Evolutionary conservation across 2,113 vertebrate genomes (phyloP).

Genomic region (Typhlomys cinereus): DNA sequence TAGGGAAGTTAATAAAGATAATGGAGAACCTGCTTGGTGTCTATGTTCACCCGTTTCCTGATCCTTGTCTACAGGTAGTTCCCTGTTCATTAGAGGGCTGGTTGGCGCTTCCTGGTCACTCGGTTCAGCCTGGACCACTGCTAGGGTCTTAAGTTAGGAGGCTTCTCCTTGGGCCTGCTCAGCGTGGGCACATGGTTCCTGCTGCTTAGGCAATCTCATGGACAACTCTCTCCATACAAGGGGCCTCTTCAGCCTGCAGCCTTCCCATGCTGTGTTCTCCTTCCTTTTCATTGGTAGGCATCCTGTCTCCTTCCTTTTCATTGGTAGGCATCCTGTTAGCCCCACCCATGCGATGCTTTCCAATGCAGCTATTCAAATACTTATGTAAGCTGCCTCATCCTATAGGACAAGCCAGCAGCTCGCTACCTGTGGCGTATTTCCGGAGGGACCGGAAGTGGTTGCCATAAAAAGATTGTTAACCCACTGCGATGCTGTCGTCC

Average conservation of each 20-base stretch:
- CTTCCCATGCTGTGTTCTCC: too few relatives aligned
- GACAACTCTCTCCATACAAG: not conserved
- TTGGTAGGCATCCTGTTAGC: not conserved
- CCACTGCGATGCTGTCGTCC: too few relatives aligned
- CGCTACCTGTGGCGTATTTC: not conserved
- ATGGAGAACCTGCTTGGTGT: not conserved
- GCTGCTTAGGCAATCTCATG: not conserved
- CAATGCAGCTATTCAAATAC: not conserved
- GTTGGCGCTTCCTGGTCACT: too few relatives aligned
- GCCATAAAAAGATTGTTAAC: not conserved
- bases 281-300: conserved; percentile 19
- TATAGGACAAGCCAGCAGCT: not conserved
- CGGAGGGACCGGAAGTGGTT: too few relatives aligned
- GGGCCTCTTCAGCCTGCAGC: not conserved
- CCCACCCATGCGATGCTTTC: not conserved
- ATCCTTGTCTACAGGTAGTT: not conserved
- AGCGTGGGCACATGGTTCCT: not conserved
- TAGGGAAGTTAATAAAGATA: not conserved
- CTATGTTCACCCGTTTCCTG: not conserved
- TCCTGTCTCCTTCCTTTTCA: conserved; percentile 8
- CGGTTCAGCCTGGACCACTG: not conserved
- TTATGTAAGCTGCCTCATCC: not conserved
- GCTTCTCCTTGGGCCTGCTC: not conserved
- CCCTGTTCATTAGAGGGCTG: too few relatives aligned
- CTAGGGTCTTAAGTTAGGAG: not conserved